Conservation (phyloP, 2,797 vertebrate genomes). For the Chiropotes sagulatus region DNA sequence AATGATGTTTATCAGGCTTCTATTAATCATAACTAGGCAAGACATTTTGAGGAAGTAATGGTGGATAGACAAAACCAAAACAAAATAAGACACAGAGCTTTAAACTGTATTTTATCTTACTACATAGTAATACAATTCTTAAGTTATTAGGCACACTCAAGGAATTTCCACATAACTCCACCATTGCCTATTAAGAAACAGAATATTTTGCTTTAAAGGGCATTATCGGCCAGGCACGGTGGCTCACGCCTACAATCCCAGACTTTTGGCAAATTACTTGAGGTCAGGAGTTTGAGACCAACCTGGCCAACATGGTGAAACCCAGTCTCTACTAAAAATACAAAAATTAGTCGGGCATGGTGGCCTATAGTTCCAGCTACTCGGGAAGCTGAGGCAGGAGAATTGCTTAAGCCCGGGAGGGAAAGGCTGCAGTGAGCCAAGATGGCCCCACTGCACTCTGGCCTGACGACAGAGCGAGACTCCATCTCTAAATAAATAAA, state of each 20-base stretch:
- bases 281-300: background rate
- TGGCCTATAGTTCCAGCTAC: background rate
- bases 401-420: background rate
- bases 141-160: slow-evolving; percentile 8
- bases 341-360: background rate
- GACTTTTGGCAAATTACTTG: background rate
- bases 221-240: fast-evolving
- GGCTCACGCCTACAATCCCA: background rate
- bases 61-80: background rate
- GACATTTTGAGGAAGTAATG: background rate
- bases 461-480: background rate
- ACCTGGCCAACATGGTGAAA: background rate
- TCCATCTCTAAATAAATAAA: background rate
- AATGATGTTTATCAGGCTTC: background rate
- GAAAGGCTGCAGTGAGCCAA: background rate
- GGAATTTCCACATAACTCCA: background rate
- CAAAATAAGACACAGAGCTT: background rate
- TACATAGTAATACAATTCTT: background rate
- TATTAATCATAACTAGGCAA: background rate
- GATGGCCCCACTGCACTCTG: background rate
- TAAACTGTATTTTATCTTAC: background rate
- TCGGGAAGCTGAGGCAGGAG: background rate
- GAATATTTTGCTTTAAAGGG: slow-evolving; percentile 27
- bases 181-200: slow-evolving; percentile 6
- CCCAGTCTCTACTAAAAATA: background rate